Base-by-base conservation (phyloP, 2,113 vertebrate genomes). In the Paralichthys olivaceus region DNA sequence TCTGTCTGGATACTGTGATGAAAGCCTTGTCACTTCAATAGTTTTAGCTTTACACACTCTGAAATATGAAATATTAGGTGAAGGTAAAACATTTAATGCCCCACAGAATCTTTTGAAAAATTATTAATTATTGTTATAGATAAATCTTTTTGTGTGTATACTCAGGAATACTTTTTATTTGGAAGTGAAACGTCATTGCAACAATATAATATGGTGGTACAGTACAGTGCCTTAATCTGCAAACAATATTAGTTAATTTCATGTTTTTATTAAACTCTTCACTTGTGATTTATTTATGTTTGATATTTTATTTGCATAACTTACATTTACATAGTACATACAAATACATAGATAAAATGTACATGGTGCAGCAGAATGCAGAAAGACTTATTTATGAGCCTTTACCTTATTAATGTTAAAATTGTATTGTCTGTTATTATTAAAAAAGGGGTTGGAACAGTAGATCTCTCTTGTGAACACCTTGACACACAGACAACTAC, bases 1-100 rank as follows among this genome's bases (percentile, higher is more conserved):
- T 91, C 84, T 73, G 81, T 77, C 84, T 89, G 78, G 72, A 75
- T 57, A 23, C 64, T 23, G 54, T 65, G 84, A 80, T 85, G 86
- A 86, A 81, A 89, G 74, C 53, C 40, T 51, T 26, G 55, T 73
- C 78, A 69, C 55, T 63, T 61, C 5, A 60, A 28, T 25, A 73
- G 34, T 62, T 77, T 79, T 60, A 75, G 56, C 22, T 26, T 9
- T 34, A 56, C 49, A 71, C 32, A 69, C 84, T 79, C 61, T 62
- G 13, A 58, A 62, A 82, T 58, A 5, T 3, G 57, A 72, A 69
- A 63, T 53, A 55, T 47, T 11, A 69, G 32, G 22, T 4, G 0
- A 34, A 26, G n/a, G 19, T 15, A 13, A 58, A 8, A 55, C 37
- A 34, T 60, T 13, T 25, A 51, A 9, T 23, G 13, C 19, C 49